These are phyloP conservation scores for Leucophenga montana DNA, from an alignment of 2,888 invertebrate genomes.

Conservation along the genomic window DNA sequence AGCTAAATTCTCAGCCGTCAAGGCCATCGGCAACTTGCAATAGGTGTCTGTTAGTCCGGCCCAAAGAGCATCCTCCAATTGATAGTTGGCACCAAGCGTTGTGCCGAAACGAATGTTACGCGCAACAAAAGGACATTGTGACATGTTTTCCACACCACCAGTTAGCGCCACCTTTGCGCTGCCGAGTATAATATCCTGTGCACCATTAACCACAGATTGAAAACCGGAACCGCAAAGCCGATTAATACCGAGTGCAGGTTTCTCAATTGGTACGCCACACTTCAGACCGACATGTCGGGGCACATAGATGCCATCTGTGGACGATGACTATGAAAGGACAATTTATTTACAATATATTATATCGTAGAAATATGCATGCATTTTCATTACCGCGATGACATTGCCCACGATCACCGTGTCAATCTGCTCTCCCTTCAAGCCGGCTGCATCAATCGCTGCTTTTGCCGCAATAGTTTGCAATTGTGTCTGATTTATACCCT, in stretches of 20 bases:
- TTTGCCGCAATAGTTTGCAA: slow-evolving; percentile 87
- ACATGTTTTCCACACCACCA: slow-evolving; percentile 97
- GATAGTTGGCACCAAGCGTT: slow-evolving; percentile 82
- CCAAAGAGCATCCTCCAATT: slow-evolving; percentile 94
- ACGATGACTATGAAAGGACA: slow-evolving; percentile 76
- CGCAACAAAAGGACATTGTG: slow-evolving; percentile 89
- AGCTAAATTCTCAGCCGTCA: slow-evolving; percentile 95
- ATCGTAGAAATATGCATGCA: not conserved
- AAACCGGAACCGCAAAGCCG: slow-evolving; percentile 98
- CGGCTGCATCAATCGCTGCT: slow-evolving; percentile 85
- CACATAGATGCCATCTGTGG: slow-evolving; percentile 88
- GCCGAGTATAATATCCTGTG: slow-evolving; percentile 92
- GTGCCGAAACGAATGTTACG: slow-evolving; percentile 92
- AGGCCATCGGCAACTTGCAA: slow-evolving; percentile 94
- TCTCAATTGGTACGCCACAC: slow-evolving; percentile 88
- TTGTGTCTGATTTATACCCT: slow-evolving; percentile 82
- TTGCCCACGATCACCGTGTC: slow-evolving; percentile 94
- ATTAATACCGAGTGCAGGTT: slow-evolving; percentile 91
- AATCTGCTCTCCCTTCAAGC: slow-evolving; percentile 87
- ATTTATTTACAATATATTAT: slow-evolving; percentile 9
- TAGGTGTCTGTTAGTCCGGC: slow-evolving; percentile 88
- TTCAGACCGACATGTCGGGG: slow-evolving; percentile 91
- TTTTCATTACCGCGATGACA: slow-evolving; percentile 81
- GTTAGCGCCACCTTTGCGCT: slow-evolving; percentile 89
- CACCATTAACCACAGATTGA: slow-evolving; percentile 92